Percentiles rank a stretch among this genome's conserved stretches.
These are phyloP conservation scores for Heliconius eleuchia DNA, from an alignment of 1,140 invertebrate species.

Conservation along the genomic window DNA sequence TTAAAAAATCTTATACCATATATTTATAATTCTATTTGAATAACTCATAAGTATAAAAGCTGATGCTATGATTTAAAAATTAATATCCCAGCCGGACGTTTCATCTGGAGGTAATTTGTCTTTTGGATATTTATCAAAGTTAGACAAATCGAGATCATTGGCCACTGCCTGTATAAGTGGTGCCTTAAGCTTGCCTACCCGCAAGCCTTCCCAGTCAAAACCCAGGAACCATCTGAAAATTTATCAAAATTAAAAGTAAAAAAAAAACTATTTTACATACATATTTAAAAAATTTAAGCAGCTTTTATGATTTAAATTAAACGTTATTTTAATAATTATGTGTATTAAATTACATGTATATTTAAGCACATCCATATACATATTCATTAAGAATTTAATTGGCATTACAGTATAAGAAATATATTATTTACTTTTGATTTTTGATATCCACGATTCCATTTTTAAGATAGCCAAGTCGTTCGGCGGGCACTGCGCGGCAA, in stretches of 20 bases:
- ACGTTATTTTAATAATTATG: neutral
- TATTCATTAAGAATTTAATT: no score
- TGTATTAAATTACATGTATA: no score
- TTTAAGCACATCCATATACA: neutral
- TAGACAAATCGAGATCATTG: slow-evolving; percentile 83
- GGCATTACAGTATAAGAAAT: no score
- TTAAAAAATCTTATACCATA: neutral
- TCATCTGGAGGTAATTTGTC: slow-evolving; percentile 86
- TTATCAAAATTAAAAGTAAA: neutral
- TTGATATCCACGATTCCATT: slow-evolving; percentile 96
- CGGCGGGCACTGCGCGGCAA: slow-evolving; percentile 93
- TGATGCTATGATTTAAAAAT: slow-evolving; percentile 77
- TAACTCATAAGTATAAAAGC: neutral
- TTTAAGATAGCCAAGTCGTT: slow-evolving; percentile 95
- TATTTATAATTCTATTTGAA: neutral
- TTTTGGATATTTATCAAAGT: slow-evolving; percentile 86
- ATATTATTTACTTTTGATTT: slow-evolving; percentile 89
- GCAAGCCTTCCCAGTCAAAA: slow-evolving; percentile 95
- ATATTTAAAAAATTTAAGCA: neutral
- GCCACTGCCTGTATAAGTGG: slow-evolving; percentile 88
- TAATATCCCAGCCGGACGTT: slow-evolving; percentile 86
- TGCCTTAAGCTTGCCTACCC: slow-evolving; percentile 86
- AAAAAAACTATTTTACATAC: neutral
- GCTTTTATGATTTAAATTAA: neutral
- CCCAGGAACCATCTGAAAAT: slow-evolving; percentile 92